A percentile compares a stretch with the other conserved stretches of the same genome.
phyloP scores from a whole-genome alignment of 2,797 vertebrate species.

The Myiotriccus ornatus region DNA sequence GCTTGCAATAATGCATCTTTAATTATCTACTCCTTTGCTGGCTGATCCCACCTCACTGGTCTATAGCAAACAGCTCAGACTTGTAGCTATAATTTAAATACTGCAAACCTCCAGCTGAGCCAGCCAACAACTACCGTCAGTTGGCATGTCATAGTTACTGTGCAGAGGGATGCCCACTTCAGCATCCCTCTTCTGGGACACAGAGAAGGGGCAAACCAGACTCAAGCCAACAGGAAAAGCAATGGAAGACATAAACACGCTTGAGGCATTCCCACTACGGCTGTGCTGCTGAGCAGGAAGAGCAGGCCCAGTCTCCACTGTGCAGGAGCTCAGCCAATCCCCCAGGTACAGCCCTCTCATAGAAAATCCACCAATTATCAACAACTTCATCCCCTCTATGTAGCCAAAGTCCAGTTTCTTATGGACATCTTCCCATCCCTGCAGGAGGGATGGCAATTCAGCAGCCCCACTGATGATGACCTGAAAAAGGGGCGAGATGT shows the following conservation, averaged over 20 bases:
- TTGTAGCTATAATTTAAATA: neutral
- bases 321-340: neutral
- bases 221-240: neutral
- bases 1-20: neutral
- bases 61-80: neutral
- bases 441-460: neutral
- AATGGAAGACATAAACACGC: neutral
- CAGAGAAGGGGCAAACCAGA: neutral
- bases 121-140: neutral
- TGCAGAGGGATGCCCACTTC: neutral
- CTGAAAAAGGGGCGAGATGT: neutral
- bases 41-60: neutral
- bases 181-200: neutral
- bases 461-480: neutral
- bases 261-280: neutral
- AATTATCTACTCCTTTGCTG: neutral
- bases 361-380: neutral
- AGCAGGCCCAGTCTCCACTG: neutral
- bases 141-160: neutral
- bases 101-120: neutral
- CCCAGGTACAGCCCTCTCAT: fast-evolving
- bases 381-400: fast-evolving
- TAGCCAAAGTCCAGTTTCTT: neutral
- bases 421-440: neutral
- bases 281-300: neutral